Evolutionary conservation across 2,113 vertebrate genomes (phyloP).

Genomic region (Pedetes capensis): DNA sequence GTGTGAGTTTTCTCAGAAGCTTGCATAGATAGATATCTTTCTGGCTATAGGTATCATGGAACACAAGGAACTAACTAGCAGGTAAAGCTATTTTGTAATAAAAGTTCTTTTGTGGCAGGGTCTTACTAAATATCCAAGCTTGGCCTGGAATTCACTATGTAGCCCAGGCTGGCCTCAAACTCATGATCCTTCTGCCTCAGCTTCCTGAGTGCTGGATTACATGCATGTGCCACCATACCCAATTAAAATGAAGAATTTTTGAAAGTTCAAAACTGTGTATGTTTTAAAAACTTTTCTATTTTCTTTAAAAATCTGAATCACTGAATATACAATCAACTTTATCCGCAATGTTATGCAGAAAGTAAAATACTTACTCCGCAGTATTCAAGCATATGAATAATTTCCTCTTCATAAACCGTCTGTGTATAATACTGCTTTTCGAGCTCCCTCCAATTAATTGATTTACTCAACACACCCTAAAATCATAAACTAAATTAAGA

Average conservation of each 20-base stretch:
- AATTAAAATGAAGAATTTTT: background rate
- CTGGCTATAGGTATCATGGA: background rate
- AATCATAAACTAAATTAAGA: conserved; percentile 58
- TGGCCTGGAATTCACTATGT: background rate
- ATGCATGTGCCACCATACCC: background rate
- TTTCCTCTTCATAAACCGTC: conserved; percentile 96
- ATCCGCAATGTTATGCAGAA: background rate
- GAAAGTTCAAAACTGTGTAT: background rate
- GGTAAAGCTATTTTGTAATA: conserved; percentile 4
- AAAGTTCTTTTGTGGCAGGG: background rate
- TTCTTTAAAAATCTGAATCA: conserved; percentile 16
- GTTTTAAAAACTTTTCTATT: background rate
- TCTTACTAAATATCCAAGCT: background rate
- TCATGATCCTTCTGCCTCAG: background rate
- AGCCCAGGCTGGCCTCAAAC: too few species aligned
- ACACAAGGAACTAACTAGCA: background rate
- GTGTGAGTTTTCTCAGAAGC: background rate
- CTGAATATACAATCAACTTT: conserved; percentile 11
- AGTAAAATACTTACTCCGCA: conserved; percentile 91
- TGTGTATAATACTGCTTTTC: conserved; percentile 96
- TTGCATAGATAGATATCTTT: background rate
- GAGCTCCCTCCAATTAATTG: conserved; percentile 96
- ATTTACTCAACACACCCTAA: conserved; percentile 96
- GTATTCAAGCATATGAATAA: conserved; percentile 95
- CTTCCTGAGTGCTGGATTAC: background rate